Evolutionary conservation across 2,888 invertebrate species (phyloP).

Genomic region (Blastobasis lacticolella): DNA sequence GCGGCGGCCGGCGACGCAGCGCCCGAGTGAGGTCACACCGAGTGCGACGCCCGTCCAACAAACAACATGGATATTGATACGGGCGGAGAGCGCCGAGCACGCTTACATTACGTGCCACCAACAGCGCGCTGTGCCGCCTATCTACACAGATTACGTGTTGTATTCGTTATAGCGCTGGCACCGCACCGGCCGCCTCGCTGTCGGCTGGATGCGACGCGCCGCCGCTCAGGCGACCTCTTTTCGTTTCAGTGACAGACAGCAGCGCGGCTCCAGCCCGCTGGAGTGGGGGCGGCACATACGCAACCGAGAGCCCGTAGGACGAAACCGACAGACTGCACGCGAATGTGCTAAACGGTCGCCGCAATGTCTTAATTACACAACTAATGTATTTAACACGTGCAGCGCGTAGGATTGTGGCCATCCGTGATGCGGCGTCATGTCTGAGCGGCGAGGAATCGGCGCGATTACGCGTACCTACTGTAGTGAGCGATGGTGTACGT

Average conservation of each 20-base stretch:
- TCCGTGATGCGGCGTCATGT: background rate
- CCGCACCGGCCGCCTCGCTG: slow-evolving; percentile 35
- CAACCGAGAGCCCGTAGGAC: too few species aligned
- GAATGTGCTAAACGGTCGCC: background rate
- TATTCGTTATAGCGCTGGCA: slow-evolving; percentile 43
- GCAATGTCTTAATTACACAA: too few species aligned
- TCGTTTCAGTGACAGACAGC: slow-evolving; percentile 62
- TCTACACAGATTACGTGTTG: slow-evolving; percentile 44
- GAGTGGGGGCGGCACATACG: slow-evolving; percentile 18
- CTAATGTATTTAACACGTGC: background rate
- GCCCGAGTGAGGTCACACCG: slow-evolving; percentile 53
- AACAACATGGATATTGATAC: slow-evolving; percentile 45
- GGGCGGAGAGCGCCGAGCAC: slow-evolving; percentile 46
- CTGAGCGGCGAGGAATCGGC: slow-evolving; percentile 13
- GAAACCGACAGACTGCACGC: background rate
- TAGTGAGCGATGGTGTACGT: slow-evolving; percentile 7
- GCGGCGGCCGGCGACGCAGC: slow-evolving; percentile 7
- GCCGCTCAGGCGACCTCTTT: slow-evolving; percentile 63
- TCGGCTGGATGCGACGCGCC: slow-evolving; percentile 45
- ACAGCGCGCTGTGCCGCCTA: slow-evolving; percentile 48
- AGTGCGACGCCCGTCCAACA: slow-evolving; percentile 46
- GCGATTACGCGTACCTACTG: background rate
- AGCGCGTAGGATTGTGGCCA: background rate
- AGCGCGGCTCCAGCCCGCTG: slow-evolving; percentile 33
- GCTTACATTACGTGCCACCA: slow-evolving; percentile 62